These are phyloP conservation scores for Gasterosteus aculeatus DNA, from an alignment of 2,113 vertebrate genomes.

Conservation along the genomic window DNA sequence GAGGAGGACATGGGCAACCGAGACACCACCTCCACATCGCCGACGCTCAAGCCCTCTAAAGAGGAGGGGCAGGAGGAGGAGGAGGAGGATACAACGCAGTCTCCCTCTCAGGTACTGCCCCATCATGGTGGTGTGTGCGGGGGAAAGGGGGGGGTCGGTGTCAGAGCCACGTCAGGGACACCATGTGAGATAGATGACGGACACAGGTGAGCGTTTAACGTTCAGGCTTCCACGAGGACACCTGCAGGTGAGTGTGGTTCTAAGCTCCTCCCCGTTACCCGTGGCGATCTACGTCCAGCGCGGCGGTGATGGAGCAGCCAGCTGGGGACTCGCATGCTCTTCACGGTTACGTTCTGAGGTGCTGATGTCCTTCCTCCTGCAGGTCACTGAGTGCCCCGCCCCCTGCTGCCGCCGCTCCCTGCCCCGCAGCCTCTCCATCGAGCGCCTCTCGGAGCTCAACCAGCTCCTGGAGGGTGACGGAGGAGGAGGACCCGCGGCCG, in stretches of 20 bases:
- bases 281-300: too few relatives aligned
- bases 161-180: too few relatives aligned
- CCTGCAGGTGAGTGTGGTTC: too few relatives aligned
- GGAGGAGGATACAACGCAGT: slow-evolving; percentile 74
- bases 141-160: too few relatives aligned
- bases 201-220: too few relatives aligned
- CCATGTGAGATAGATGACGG: too few relatives aligned
- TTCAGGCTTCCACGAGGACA: too few relatives aligned
- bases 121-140: too few relatives aligned
- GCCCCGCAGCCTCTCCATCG: slow-evolving; percentile 81
- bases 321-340: too few relatives aligned
- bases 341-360: too few relatives aligned
- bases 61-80: slow-evolving; percentile 82
- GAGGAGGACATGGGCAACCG: slow-evolving; percentile 25
- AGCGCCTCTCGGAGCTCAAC: slow-evolving; percentile 84
- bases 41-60: slow-evolving; percentile 58
- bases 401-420: slow-evolving; percentile 76
- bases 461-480: slow-evolving; percentile 82
- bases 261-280: too few relatives aligned
- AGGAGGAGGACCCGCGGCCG: slow-evolving; percentile 18
- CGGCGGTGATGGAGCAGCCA: too few relatives aligned
- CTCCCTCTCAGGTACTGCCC: slow-evolving; percentile 72
- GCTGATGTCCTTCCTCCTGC: neutral
- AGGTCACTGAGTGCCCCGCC: slow-evolving; percentile 75
- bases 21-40: slow-evolving; percentile 48